Percentiles rank a stretch among this genome's conserved stretches.
Evolutionary conservation across 2,113 vertebrate genomes (phyloP).

Genomic region (Nyctibius bracteatus): DNA sequence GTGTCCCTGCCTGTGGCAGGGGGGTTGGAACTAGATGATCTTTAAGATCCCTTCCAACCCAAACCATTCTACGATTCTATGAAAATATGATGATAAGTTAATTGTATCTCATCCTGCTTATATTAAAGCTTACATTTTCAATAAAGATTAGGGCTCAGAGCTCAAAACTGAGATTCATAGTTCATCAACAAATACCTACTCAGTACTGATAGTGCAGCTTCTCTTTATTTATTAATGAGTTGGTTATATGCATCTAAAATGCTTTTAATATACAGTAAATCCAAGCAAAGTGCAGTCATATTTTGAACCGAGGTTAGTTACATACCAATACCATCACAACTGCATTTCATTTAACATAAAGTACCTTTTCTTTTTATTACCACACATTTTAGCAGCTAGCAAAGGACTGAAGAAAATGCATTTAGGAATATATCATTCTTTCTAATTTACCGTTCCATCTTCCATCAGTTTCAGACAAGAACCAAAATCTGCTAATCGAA

Average conservation of each 20-base stretch:
- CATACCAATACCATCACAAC: neutral
- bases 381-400: neutral
- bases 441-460: conserved; percentile 90
- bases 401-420: neutral
- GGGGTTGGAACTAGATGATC: too few species aligned
- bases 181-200: neutral
- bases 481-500: conserved; percentile 97
- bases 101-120: neutral
- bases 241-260: neutral
- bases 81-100: neutral
- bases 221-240: neutral
- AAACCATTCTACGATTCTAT: too few species aligned
- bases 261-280: neutral
- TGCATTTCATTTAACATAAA: neutral
- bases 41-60: too few species aligned
- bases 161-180: neutral
- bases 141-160: neutral
- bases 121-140: neutral
- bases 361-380: neutral
- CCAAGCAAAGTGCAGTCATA: neutral
- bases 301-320: neutral
- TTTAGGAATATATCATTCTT: neutral
- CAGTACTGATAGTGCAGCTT: neutral
- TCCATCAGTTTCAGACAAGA: conserved; percentile 98
- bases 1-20: too few species aligned